A percentile compares a stretch with the other conserved stretches of the same genome.
These are phyloP conservation scores for Azorinus chamasolen DNA, from an alignment of 2,888 invertebrate species.

Conservation along the genomic window DNA sequence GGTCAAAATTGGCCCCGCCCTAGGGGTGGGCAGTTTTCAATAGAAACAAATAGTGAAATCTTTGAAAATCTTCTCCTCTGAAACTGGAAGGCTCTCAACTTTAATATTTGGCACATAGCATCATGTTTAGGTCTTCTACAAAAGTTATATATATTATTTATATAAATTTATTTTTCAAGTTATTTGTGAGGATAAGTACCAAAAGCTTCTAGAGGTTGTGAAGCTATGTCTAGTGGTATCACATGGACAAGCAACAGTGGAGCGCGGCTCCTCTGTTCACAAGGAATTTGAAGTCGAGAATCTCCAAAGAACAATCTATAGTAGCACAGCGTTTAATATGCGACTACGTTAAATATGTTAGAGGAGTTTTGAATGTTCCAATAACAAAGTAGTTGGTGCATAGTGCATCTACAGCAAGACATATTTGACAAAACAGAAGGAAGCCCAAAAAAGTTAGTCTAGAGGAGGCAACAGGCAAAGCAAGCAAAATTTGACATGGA, in stretches of 20 bases:
- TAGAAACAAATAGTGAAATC: too few relatives aligned
- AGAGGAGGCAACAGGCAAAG: too few relatives aligned
- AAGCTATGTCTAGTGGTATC: conserved; percentile 11
- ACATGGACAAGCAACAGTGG: conserved; percentile 22
- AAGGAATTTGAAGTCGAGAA: conserved; percentile 16
- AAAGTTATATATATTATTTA: too few relatives aligned
- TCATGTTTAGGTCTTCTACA: too few relatives aligned
- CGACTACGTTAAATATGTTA: conserved; percentile 14
- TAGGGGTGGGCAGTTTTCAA: too few relatives aligned
- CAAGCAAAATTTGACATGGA: neutral
- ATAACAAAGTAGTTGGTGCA: conserved; percentile 5
- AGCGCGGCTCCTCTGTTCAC: conserved; percentile 9
- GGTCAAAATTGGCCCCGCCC: too few relatives aligned
- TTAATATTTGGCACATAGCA: too few relatives aligned
- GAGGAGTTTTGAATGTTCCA: conserved; percentile 12
- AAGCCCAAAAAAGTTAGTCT: conserved; percentile 6
- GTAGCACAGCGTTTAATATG: conserved; percentile 14
- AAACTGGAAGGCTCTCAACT: too few relatives aligned
- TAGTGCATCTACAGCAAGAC: conserved; percentile 9
- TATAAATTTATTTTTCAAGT: conserved; percentile 12
- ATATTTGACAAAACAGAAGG: conserved; percentile 5
- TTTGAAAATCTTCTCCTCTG: too few relatives aligned
- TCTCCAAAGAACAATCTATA: conserved; percentile 4
- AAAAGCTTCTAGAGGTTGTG: neutral
- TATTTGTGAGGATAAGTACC: neutral